Conservation (phyloP, 2,113 vertebrate species). For the Ploceus nigricollis region DNA sequence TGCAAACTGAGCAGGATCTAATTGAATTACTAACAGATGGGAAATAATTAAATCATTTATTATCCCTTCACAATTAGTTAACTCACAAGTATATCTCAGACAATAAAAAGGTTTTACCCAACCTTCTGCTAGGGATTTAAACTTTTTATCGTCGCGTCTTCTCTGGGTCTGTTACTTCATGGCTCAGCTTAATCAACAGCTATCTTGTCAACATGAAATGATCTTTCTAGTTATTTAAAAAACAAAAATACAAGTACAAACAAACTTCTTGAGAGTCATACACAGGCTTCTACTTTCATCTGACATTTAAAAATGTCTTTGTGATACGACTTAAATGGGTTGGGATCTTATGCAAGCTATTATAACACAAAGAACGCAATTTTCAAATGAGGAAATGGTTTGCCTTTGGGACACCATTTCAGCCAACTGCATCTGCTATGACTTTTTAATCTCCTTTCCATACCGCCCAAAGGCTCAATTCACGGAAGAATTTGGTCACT, state of each 20-base stretch:
- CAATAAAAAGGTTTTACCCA: slow-evolving; percentile 58
- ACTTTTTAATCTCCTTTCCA: not conserved
- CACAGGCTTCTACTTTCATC: not conserved
- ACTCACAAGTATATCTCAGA: slow-evolving; percentile 55
- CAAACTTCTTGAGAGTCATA: not conserved
- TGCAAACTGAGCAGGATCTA: slow-evolving; percentile 49
- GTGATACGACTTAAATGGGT: not conserved
- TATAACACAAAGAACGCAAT: not conserved
- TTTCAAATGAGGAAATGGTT: not conserved
- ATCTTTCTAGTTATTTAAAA: not conserved
- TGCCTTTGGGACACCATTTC: not conserved
- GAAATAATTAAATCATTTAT: slow-evolving; percentile 70
- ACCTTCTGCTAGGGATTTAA: slow-evolving; percentile 56
- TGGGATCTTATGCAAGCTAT: not conserved
- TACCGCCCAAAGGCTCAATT: not conserved
- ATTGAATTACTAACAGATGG: slow-evolving; percentile 67
- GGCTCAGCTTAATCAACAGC: slow-evolving; percentile 49
- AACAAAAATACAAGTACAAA: not conserved
- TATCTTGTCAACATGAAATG: not conserved
- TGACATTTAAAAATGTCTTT: not conserved
- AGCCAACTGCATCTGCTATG: not conserved
- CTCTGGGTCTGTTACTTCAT: slow-evolving; percentile 28
- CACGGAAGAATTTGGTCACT: not conserved
- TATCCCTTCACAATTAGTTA: slow-evolving; percentile 67
- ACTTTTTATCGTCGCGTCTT: slow-evolving; percentile 50